Evolutionary conservation across 2,888 invertebrate genomes (phyloP).

Genomic region (Xestia sexstrigata): DNA sequence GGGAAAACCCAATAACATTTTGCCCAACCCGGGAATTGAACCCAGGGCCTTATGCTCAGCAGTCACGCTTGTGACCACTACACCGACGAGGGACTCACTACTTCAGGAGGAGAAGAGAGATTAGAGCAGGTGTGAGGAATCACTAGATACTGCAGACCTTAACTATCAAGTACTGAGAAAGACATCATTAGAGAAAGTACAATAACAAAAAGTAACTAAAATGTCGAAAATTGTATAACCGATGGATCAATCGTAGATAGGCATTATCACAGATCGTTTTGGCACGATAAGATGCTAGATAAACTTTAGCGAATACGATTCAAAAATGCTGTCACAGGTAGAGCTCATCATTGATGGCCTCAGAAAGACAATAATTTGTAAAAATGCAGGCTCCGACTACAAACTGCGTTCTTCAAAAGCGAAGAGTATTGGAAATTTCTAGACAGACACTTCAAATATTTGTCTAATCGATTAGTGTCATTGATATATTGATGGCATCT

Average conservation of each 20-base stretch:
- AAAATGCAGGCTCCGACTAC: neutral
- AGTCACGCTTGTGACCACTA: no score
- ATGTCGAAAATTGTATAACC: neutral
- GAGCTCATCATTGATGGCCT: neutral
- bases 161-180: neutral
- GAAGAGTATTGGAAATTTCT: neutral
- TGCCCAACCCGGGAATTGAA: no score
- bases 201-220: neutral
- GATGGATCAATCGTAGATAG: neutral
- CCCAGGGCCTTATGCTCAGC: no score
- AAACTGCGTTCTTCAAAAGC: conserved; percentile 4
- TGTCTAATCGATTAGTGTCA: conserved; percentile 8
- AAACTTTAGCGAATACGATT: neutral
- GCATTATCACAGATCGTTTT: conserved; percentile 17
- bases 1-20: no score
- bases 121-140: no score
- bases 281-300: conserved; percentile 4
- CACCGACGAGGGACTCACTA: no score
- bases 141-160: neutral
- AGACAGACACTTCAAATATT: conserved; percentile 8
- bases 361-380: neutral
- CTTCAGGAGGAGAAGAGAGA: no score
- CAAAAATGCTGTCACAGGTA: neutral
- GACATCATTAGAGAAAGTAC: neutral
- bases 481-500: conserved; percentile 31